Conservation (phyloP, 2,113 vertebrate species). For the Saimiri boliviensis region DNA sequence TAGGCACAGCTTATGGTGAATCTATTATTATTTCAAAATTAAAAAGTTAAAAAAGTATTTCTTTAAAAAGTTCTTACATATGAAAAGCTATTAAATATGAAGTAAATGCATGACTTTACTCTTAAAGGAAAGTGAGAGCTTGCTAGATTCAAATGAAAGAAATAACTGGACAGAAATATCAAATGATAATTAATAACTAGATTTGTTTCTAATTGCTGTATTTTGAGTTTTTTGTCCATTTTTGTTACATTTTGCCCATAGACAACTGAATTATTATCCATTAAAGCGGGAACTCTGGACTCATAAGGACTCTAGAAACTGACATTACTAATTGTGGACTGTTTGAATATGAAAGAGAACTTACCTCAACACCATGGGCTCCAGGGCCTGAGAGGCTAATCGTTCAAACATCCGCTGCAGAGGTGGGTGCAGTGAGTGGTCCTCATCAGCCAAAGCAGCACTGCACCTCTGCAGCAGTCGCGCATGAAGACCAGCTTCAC, state of each 20-base stretch:
- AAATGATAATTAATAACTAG: not conserved
- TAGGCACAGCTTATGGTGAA: not conserved
- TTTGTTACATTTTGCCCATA: not conserved
- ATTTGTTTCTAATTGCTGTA: not conserved
- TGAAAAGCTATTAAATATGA: not conserved
- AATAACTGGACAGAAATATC: not conserved
- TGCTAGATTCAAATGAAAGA: not conserved
- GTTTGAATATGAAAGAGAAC: not conserved
- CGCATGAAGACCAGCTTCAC: slow-evolving; percentile 94
- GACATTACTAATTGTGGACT: not conserved
- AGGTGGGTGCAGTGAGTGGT: slow-evolving; percentile 94
- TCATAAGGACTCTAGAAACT: not conserved
- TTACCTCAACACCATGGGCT: slow-evolving; percentile 96
- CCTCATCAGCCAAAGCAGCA: slow-evolving; percentile 94
- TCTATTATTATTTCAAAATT: not conserved
- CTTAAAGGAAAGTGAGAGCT: not conserved
- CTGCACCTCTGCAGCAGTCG: slow-evolving; percentile 95
- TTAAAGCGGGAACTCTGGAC: not conserved
- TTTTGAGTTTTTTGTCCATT: not conserved
- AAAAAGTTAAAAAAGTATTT: not conserved
- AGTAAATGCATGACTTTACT: not conserved
- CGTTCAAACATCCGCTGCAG: slow-evolving; percentile 98
- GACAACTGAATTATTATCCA: not conserved
- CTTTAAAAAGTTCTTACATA: not conserved
- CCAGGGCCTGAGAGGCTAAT: slow-evolving; percentile 96